phyloP scores from a whole-genome alignment of 1,140 invertebrate genomes.

The Idris sp. region DNA sequence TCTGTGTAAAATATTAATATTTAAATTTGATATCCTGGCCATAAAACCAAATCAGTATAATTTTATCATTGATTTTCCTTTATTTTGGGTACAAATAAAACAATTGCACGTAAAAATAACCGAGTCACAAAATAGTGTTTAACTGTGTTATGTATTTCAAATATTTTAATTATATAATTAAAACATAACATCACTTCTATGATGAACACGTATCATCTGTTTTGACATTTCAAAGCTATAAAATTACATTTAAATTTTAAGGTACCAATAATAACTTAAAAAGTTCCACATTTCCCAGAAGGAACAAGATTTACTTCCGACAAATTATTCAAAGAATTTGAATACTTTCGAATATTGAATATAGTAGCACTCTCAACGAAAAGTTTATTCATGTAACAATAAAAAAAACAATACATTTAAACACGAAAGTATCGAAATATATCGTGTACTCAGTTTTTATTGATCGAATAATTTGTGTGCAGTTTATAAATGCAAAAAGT shows the following conservation, averaged over 20 bases:
- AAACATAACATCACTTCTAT: too few relatives aligned
- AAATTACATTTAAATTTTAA: not conserved
- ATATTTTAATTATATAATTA: too few relatives aligned
- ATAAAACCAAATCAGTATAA: too few relatives aligned
- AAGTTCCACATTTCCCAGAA: conserved; percentile 6
- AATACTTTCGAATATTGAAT: conserved; percentile 31
- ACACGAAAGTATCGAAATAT: not conserved
- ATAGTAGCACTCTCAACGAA: conserved; percentile 8
- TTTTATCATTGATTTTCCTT: too few relatives aligned
- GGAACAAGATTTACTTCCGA: not conserved
- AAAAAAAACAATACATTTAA: conserved; percentile 12
- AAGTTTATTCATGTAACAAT: conserved; percentile 21
- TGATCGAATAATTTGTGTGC: conserved; percentile 3
- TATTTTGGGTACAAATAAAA: too few relatives aligned
- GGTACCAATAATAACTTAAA: not conserved
- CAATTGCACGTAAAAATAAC: too few relatives aligned
- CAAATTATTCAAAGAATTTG: conserved; percentile 9
- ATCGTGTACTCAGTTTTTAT: conserved; percentile 16
- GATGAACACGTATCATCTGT: too few relatives aligned
- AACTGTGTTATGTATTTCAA: too few relatives aligned
- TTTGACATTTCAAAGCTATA: not conserved
- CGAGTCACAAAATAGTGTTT: too few relatives aligned
- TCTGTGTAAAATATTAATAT: too few relatives aligned
- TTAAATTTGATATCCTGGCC: too few relatives aligned
- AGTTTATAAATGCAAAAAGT: conserved; percentile 39